Base-by-base conservation (phyloP, 2,797 vertebrate genomes). In the Protonibea diacanthus region DNA sequence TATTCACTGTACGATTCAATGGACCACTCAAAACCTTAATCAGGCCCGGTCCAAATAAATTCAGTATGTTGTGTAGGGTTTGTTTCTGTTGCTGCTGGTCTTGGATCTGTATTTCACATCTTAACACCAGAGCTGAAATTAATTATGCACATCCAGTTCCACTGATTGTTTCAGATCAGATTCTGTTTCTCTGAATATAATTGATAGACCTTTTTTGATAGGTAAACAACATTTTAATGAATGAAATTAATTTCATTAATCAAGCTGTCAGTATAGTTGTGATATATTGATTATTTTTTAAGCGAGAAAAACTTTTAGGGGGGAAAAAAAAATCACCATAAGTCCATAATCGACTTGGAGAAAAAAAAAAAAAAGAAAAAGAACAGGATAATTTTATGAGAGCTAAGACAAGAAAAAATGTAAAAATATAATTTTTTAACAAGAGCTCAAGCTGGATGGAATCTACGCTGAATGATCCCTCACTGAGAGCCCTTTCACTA, bases 401-500 rank as follows among this genome's bases (percentile, higher is more conserved):
- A 71, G 29, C 42, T 23, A 25, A 52, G 23, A 42, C 45, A 60
- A 80, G 13, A 42, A 2, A 42, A 23, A 47, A 3, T 15, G 0
- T 4, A 44, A 45, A 71, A 33, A 9, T 38, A 38, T 8, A 1
- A 5, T 47, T 64, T 61, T 60, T n/a, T 17, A 53, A 23, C 48
- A 57, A 65, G 27, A 44, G 40, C 57, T 62, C 65, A 55, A 63
- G 48, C 64, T 48, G 51, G 53, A 59, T 45, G 58, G 51, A 81
- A n/a, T 65, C 10, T 25, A n/a, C 17, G n/a, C 15, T 48, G 47
- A 71, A 71, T 21, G 51, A 55, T 74, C 66, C 25, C 87, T 69
- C 8, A 61, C 79, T 74, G 81, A 62, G 83, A 86, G 63, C 40
- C n/a, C 27, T 74, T 84, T 83, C 59, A 83, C 20, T 57, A 59